Percentiles rank a stretch among this genome's conserved stretches.
Evolutionary conservation across 1,140 invertebrate genomes (phyloP).

Genomic region (Bombus difficillimus): DNA sequence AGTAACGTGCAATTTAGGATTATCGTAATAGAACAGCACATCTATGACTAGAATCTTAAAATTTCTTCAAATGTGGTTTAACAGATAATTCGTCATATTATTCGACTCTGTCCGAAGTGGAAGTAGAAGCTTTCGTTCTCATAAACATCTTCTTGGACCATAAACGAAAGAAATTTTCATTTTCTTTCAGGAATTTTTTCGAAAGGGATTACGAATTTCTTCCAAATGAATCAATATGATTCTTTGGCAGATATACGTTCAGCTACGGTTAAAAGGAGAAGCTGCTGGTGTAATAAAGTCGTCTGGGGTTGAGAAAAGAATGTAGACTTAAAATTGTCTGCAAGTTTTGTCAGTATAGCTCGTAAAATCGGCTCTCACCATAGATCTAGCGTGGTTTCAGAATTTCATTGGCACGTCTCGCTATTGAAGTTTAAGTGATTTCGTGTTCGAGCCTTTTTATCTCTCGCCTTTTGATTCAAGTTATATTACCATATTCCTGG

Average conservation of each 20-base stretch:
- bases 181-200: neutral
- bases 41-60: too few species aligned
- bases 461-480: neutral
- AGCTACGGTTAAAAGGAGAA: neutral
- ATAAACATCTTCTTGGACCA: too few species aligned
- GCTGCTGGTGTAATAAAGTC: constrained; percentile 28
- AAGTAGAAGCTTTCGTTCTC: too few species aligned
- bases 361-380: constrained; percentile 59
- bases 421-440: constrained; percentile 59
- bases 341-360: constrained; percentile 63
- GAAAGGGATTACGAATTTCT: neutral
- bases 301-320: constrained; percentile 39
- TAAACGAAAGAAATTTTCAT: neutral
- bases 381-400: constrained; percentile 46
- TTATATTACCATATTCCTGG: constrained; percentile 19
- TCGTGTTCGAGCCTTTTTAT: constrained; percentile 47
- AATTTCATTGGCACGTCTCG: constrained; percentile 61
- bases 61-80: too few species aligned
- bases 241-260: constrained; percentile 55
- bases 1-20: too few species aligned
- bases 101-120: too few species aligned
- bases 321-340: constrained; percentile 46
- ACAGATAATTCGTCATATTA: too few species aligned
- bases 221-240: constrained; percentile 61
- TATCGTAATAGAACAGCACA: too few species aligned